These are phyloP conservation scores for Trypoxylon attenuatum DNA, from an alignment of 2,888 invertebrate species.

Conservation along the genomic window DNA sequence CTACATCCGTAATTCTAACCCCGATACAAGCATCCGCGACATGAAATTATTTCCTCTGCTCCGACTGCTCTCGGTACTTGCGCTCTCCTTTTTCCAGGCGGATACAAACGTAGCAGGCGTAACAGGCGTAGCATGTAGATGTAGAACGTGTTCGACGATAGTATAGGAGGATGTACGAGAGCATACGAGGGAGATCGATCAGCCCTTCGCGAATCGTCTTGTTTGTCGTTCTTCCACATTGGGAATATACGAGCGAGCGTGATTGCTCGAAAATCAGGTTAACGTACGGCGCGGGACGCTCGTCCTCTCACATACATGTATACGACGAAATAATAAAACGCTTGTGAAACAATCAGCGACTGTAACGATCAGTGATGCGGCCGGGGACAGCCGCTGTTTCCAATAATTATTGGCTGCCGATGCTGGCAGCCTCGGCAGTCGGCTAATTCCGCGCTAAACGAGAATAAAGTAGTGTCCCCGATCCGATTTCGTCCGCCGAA, in stretches of 20 bases:
- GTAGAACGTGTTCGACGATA: background rate
- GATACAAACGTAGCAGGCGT: background rate
- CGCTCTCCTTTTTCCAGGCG: background rate
- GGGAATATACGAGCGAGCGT: constrained; percentile 34
- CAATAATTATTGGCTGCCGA: constrained; percentile 57
- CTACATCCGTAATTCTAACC: too few species aligned
- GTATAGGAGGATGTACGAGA: too few species aligned
- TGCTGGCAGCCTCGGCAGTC: constrained; percentile 35
- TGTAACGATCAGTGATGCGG: constrained; percentile 50
- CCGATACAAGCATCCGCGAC: too few species aligned
- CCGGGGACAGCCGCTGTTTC: constrained; percentile 39
- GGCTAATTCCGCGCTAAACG: constrained; percentile 48
- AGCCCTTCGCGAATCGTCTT: constrained; percentile 16
- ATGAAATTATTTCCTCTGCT: too few species aligned
- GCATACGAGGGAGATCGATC: background rate
- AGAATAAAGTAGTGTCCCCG: constrained; percentile 32
- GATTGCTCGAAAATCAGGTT: constrained; percentile 57
- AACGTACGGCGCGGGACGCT: constrained; percentile 30
- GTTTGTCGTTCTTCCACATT: constrained; percentile 23
- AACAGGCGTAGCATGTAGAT: too few species aligned
- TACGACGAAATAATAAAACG: constrained; percentile 52
- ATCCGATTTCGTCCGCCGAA: constrained; percentile 32
- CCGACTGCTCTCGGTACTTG: too few species aligned
- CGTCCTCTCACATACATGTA: constrained; percentile 1
- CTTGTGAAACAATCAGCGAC: constrained; percentile 51